These are phyloP conservation scores for Eulemur coronatus DNA, from an alignment of 2,797 vertebrate genomes.

Conservation along the genomic window DNA sequence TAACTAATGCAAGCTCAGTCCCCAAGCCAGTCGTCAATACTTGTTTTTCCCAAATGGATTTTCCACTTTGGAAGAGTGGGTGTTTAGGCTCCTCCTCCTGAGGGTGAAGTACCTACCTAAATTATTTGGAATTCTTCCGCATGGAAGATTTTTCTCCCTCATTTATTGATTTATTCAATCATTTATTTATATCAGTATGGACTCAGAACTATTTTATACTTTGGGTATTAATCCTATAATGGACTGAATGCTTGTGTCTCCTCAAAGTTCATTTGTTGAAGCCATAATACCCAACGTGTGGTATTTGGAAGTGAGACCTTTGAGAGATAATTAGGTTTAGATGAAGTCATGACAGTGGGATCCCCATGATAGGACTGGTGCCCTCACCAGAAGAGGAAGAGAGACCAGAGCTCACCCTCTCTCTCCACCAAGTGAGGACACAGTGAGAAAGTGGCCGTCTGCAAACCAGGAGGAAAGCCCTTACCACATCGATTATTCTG, in stretches of 20 bases:
- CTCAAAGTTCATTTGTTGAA: background rate
- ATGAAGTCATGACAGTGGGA: background rate
- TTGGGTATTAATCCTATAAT: background rate
- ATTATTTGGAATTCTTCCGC: background rate
- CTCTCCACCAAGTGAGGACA: background rate
- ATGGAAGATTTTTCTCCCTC: background rate
- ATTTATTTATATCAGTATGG: background rate
- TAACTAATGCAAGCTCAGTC: background rate
- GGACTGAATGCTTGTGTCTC: background rate
- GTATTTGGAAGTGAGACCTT: background rate
- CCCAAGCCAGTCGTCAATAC: background rate
- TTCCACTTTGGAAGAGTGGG: background rate
- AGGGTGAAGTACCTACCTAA: background rate
- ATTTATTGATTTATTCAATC: background rate
- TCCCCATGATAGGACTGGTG: background rate
- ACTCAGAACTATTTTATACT: background rate
- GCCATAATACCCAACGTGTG: background rate
- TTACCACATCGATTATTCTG: background rate
- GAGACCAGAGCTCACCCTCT: background rate
- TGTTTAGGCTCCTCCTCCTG: background rate
- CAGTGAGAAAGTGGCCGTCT: background rate
- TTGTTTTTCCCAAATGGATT: background rate
- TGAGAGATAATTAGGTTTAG: background rate
- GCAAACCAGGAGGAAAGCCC: background rate
- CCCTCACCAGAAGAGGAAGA: background rate